Percentiles rank a stretch among this genome's conserved stretches.
These are phyloP conservation scores for Euspilapteryx auroguttella DNA, from an alignment of 2,888 invertebrate genomes.

Conservation along the genomic window DNA sequence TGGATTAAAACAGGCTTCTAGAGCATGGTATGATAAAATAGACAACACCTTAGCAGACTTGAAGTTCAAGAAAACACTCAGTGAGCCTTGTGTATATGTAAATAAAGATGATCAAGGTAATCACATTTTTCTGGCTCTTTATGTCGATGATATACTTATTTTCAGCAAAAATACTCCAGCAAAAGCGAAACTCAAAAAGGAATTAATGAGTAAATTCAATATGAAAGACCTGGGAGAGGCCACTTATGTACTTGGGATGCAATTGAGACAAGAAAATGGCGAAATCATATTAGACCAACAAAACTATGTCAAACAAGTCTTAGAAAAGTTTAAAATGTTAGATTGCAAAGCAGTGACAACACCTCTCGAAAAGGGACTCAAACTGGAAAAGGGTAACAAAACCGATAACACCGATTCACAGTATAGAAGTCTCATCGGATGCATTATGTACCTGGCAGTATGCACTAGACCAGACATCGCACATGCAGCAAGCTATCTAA, in stretches of 20 bases:
- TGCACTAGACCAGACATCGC: slow-evolving; percentile 6
- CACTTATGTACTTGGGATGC: not conserved
- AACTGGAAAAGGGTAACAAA: not conserved
- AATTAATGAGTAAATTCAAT: slow-evolving; percentile 3
- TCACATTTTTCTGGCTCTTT: slow-evolving; percentile 3
- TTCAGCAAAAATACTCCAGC: slow-evolving; percentile 1
- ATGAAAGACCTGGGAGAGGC: slow-evolving; percentile 1
- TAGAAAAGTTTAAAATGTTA: slow-evolving; percentile 4
- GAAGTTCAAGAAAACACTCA: not conserved
- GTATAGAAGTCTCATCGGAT: slow-evolving; percentile 5
- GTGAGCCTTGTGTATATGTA: slow-evolving; percentile 3
- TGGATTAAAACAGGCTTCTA: too few relatives aligned
- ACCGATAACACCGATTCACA: not conserved
- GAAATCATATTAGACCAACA: slow-evolving; percentile 1
- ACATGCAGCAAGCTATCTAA: slow-evolving; percentile 4
- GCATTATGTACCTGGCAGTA: slow-evolving; percentile 7
- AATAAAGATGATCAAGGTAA: not conserved
- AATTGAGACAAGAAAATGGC: not conserved
- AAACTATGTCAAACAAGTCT: slow-evolving; percentile 1
- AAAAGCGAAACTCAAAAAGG: slow-evolving; percentile 1
- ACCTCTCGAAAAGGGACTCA: slow-evolving; percentile 2
- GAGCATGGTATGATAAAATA: slow-evolving; percentile 3
- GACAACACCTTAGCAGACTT: not conserved
- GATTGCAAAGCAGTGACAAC: slow-evolving; percentile 3
- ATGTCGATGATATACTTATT: slow-evolving; percentile 4